Percentiles rank a stretch among this genome's conserved stretches.
Evolutionary conservation across 2,888 invertebrate genomes (phyloP).

Genomic region (Dugesia japonica): DNA sequence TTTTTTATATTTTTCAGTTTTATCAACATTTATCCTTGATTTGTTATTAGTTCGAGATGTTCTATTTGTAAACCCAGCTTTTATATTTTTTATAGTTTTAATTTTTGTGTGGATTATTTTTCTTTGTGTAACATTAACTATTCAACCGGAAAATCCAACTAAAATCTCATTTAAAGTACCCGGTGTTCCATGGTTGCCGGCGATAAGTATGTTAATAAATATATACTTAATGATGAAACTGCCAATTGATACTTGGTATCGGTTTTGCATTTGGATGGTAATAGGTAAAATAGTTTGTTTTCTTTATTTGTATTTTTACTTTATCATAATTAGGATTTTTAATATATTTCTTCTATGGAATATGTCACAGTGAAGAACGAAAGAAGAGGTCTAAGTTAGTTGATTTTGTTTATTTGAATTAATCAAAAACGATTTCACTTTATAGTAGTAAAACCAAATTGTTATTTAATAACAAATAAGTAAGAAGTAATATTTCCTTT

Average conservation of each 20-base stretch:
- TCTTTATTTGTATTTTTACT: too few species aligned
- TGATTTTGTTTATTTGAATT: too few species aligned
- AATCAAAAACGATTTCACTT: too few species aligned
- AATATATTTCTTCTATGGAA: too few species aligned
- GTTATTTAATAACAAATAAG: too few species aligned
- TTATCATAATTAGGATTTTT: too few species aligned
- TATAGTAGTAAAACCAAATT: too few species aligned
- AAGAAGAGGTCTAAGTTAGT: too few species aligned
- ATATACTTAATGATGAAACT: slow-evolving; percentile 69
- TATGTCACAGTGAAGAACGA: too few species aligned
- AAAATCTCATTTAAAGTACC: slow-evolving; percentile 53
- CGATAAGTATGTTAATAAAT: slow-evolving; percentile 65
- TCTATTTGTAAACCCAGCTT: background rate
- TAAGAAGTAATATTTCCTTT: too few species aligned
- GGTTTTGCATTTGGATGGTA: slow-evolving; percentile 64
- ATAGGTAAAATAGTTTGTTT: slow-evolving; percentile 42
- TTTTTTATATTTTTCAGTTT: background rate
- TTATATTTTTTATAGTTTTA: background rate
- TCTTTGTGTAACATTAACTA: slow-evolving; percentile 17
- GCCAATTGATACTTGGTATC: slow-evolving; percentile 62
- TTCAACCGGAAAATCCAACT: slow-evolving; percentile 27
- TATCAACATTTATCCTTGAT: background rate
- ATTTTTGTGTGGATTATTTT: background rate
- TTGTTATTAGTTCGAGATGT: background rate
- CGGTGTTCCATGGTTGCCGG: slow-evolving; percentile 64